Evolutionary conservation across 2,888 invertebrate species (phyloP), one percentile per base, ranked within the genome.

Genomic region (Drosophila mimetica): DNA sequence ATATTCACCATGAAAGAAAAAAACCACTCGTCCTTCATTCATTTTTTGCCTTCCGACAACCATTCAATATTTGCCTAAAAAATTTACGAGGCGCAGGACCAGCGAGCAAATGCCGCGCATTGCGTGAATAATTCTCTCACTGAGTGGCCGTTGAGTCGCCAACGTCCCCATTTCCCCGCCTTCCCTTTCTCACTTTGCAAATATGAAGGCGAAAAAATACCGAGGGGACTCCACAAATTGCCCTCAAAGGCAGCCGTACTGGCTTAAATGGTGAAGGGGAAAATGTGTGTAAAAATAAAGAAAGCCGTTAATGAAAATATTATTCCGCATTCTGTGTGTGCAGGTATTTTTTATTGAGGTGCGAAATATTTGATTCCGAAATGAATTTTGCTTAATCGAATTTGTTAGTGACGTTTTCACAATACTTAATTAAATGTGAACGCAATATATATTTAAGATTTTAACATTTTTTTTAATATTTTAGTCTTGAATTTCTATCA

Each of bases 141-240:
- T 77, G 80, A 80, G 73, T 67, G 73, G 85, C 72, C 82, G 82
- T 67, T 85, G 82, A 87, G 79, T 74, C 54, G 75, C 36, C 69
- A 74, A 48, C 39, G 54, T 36, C 18, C 37, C 20, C 52, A n/a
- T 28, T 16, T 7, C 16, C 18, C 11, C 13, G 5, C 20, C 7
- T 41, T 11, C 25, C 25, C 25, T 5, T 14, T 6, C 22, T 52
- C 30, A 5, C 1, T 9, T 44, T 14, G 34, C 16, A 18, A 28
- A 34, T 13, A 39, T 14, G 11, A 11, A 8, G 25, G 28, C 9
- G 44, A 63, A 34, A 61, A 61, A 44, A 30, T 46, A 30, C 18
- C 16, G 28, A 13, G 28, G 13, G 16, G 6, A 16, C 46, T 8
- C 28, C n/a, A 18, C 28, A 30, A 46, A 46, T 30, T 46, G 46